Evolutionary conservation across 1,140 invertebrate genomes (phyloP).

Genomic region (Leguminivora glycinivorella): DNA sequence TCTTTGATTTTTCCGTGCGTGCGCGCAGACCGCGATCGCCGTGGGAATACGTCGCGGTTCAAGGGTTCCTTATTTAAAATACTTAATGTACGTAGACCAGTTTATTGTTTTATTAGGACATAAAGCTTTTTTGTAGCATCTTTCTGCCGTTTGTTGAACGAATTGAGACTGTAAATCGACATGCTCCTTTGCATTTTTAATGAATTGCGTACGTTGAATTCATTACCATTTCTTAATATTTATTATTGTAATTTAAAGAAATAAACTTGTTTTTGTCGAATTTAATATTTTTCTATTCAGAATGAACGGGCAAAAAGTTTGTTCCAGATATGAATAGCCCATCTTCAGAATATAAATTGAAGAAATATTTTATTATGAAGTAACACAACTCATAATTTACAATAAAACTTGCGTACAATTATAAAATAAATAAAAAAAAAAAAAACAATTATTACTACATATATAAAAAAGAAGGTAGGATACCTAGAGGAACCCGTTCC

Average conservation of each 20-base stretch:
- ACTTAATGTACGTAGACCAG: slow-evolving; percentile 1
- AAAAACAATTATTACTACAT: too few species aligned
- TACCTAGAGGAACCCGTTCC: too few species aligned
- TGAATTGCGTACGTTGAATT: not conserved
- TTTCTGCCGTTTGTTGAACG: not conserved
- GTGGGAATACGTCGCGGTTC: slow-evolving; percentile 71
- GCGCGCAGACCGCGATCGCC: slow-evolving; percentile 52
- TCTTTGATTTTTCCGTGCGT: slow-evolving; percentile 23
- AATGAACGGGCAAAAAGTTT: too few species aligned
- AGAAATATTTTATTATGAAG: too few species aligned
- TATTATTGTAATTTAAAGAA: not conserved
- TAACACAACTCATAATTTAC: too few species aligned
- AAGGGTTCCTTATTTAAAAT: slow-evolving; percentile 44
- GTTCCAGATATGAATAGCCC: too few species aligned
- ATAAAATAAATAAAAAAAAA: too few species aligned
- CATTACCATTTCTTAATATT: not conserved
- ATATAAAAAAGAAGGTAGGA: too few species aligned
- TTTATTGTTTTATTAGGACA: not conserved
- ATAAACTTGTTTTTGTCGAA: not conserved
- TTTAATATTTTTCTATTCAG: not conserved
- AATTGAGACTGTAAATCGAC: not conserved
- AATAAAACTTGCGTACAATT: too few species aligned
- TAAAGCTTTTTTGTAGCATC: not conserved
- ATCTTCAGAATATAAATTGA: too few species aligned
- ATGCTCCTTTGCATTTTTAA: not conserved